Conservation (phyloP, 2,113 vertebrate genomes). For the Dryoscopus gambensis region DNA sequence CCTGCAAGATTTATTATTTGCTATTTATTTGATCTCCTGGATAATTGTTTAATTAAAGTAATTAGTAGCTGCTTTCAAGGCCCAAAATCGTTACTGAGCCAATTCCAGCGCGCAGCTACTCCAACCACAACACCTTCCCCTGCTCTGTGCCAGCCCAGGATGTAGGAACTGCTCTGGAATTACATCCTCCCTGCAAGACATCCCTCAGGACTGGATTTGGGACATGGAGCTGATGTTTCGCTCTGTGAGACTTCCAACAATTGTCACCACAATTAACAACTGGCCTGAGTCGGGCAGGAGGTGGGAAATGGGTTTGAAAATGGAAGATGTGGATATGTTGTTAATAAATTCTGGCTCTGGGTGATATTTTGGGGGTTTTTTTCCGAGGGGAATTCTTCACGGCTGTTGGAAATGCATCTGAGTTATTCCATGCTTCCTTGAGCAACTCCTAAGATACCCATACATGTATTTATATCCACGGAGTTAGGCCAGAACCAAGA, state of each 20-base stretch:
- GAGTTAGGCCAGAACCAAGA: background rate
- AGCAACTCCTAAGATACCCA: background rate
- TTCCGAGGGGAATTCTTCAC: background rate
- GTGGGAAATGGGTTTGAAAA: background rate
- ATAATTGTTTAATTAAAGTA: slow-evolving; percentile 59
- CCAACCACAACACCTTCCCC: background rate
- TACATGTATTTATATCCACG: background rate
- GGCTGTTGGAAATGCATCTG: background rate
- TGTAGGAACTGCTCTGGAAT: background rate
- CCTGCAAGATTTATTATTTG: slow-evolving; percentile 45
- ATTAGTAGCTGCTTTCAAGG: slow-evolving; percentile 50
- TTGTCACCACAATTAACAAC: background rate
- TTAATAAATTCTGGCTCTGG: background rate
- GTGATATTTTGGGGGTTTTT: background rate
- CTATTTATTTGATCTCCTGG: slow-evolving; percentile 42
- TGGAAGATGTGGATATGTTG: background rate
- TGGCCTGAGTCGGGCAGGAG: background rate
- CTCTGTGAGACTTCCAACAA: background rate
- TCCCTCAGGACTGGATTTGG: background rate
- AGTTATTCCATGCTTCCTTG: background rate
- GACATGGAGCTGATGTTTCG: background rate
- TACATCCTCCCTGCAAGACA: background rate
- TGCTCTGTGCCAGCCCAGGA: background rate
- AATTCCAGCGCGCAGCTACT: background rate
- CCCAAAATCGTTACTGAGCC: background rate